These are phyloP conservation scores for Brachypterus glaber DNA, from an alignment of 2,888 invertebrate species.

Conservation along the genomic window DNA sequence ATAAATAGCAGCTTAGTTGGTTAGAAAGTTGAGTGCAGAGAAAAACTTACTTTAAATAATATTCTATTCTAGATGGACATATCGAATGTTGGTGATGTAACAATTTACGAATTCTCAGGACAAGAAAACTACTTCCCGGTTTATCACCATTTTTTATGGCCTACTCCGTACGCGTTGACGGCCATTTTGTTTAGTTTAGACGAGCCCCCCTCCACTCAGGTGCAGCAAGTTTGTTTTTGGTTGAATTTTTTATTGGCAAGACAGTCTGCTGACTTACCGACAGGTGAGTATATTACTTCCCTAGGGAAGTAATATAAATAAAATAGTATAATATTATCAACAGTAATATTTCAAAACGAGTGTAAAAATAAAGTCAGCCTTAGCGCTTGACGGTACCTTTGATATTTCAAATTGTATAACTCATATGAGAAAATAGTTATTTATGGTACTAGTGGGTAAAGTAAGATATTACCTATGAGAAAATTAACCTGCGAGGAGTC, in stretches of 20 bases:
- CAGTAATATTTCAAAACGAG: too few relatives aligned
- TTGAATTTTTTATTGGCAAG: slow-evolving; percentile 61
- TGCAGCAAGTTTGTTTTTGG: slow-evolving; percentile 64
- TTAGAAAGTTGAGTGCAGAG: too few relatives aligned
- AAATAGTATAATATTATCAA: too few relatives aligned
- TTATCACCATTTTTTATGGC: slow-evolving; percentile 64
- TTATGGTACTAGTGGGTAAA: too few relatives aligned
- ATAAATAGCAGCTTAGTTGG: too few relatives aligned
- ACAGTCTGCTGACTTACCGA: slow-evolving; percentile 34
- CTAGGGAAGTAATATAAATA: too few relatives aligned
- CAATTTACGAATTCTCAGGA: slow-evolving; percentile 68
- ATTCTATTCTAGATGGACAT: slow-evolving; percentile 40
- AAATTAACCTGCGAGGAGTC: too few relatives aligned
- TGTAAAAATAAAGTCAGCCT: too few relatives aligned
- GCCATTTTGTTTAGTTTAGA: slow-evolving; percentile 57
- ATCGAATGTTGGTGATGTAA: slow-evolving; percentile 52
- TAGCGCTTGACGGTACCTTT: too few relatives aligned
- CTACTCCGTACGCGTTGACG: slow-evolving; percentile 38
- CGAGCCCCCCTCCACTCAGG: slow-evolving; percentile 56
- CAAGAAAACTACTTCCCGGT: slow-evolving; percentile 60
- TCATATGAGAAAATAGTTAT: too few relatives aligned
- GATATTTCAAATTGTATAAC: not conserved
- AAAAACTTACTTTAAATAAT: too few relatives aligned
- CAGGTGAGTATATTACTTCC: slow-evolving; percentile 42
- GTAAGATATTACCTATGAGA: too few relatives aligned